Evolutionary conservation across 1,140 invertebrate genomes (phyloP).

Genomic region (Halictus rubicundus): DNA sequence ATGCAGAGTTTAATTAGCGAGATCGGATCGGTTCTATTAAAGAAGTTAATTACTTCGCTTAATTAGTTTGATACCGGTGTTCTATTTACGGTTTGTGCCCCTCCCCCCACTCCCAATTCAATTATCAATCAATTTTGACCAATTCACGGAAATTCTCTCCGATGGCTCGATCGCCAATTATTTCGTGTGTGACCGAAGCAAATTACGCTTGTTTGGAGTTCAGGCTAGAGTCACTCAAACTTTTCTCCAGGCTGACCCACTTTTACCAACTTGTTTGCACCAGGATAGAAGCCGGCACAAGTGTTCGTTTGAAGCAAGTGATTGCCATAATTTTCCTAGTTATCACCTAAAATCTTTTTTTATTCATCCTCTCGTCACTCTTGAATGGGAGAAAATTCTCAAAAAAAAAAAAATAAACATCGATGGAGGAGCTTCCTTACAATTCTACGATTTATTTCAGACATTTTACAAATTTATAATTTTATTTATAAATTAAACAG

Average conservation of each 20-base stretch:
- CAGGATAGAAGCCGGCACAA: neutral
- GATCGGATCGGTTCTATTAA: neutral
- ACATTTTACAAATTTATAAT: too few relatives aligned
- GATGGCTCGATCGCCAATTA: neutral
- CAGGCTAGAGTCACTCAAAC: neutral
- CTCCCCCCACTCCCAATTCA: too few relatives aligned
- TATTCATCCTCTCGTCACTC: too few relatives aligned
- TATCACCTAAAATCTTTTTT: too few relatives aligned
- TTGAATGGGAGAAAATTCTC: too few relatives aligned
- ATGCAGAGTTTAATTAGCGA: conserved; percentile 10
- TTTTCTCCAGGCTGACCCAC: neutral
- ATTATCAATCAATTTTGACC: neutral
- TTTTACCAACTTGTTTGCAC: neutral
- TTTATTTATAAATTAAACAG: too few relatives aligned
- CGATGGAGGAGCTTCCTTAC: too few relatives aligned
- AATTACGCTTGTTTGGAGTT: neutral
- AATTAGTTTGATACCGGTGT: neutral
- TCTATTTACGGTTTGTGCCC: neutral
- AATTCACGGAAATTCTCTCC: neutral
- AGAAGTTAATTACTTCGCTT: conserved; percentile 13
- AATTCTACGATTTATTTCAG: too few relatives aligned
- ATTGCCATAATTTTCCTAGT: too few relatives aligned
- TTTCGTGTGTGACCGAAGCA: neutral
- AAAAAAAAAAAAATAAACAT: too few relatives aligned
- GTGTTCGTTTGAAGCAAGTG: too few relatives aligned